Evolutionary conservation across 2,113 vertebrate genomes (phyloP).

Genomic region (Ailuropoda melanoleuca): DNA sequence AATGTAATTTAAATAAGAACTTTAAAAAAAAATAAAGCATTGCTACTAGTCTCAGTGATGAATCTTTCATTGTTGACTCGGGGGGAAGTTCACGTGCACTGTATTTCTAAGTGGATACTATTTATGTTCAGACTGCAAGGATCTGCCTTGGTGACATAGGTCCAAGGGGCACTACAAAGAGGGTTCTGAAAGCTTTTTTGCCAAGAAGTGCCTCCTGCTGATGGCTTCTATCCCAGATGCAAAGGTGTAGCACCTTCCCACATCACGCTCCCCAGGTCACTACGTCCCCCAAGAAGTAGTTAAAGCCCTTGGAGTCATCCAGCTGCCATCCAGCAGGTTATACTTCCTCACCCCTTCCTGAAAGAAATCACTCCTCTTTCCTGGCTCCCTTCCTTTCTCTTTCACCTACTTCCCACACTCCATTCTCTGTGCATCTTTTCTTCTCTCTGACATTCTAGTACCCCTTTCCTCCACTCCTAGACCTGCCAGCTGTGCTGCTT

Average conservation of each 20-base stretch:
- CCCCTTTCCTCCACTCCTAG: background rate
- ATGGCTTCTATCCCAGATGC: background rate
- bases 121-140: background rate
- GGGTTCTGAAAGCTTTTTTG: background rate
- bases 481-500: background rate
- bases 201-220: background rate
- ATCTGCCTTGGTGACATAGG: background rate
- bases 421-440: background rate
- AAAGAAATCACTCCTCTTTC: background rate
- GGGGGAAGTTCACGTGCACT: background rate
- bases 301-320: too few species aligned
- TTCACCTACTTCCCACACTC: background rate
- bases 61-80: background rate
- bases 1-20: background rate
- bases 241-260: background rate
- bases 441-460: background rate
- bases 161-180: background rate
- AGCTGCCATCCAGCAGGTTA: rapidly evolving
- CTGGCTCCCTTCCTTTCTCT: background rate
- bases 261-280: background rate
- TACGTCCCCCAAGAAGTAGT: background rate
- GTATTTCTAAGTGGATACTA: background rate
- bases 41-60: rapidly evolving
- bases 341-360: background rate
- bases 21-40: background rate